Evolutionary conservation across 2,113 vertebrate genomes (phyloP).

Genomic region (Drymodes brunneopygia): DNA sequence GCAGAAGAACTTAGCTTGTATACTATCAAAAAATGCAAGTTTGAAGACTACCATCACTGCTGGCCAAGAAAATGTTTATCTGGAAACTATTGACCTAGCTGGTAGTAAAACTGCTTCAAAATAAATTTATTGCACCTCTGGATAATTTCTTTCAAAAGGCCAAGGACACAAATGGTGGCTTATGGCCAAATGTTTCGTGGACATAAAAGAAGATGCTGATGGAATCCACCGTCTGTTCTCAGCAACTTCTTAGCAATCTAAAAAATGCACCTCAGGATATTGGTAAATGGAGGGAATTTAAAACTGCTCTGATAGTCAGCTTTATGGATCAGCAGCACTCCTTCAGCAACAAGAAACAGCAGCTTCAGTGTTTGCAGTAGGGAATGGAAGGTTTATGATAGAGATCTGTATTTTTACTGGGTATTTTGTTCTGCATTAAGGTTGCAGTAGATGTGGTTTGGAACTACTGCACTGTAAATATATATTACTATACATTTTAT

Average conservation of each 20-base stretch:
- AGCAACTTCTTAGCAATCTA: constrained; percentile 63
- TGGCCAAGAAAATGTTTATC: constrained; percentile 69
- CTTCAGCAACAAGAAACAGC: constrained; percentile 52
- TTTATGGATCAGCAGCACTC: constrained; percentile 65
- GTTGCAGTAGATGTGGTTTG: background rate
- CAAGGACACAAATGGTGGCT: constrained; percentile 36
- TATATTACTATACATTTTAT: background rate
- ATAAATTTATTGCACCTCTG: constrained; percentile 61
- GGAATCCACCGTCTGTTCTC: constrained; percentile 62
- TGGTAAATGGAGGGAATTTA: constrained; percentile 51
- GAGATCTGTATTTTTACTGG: background rate
- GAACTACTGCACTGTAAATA: background rate
- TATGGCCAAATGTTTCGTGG: background rate
- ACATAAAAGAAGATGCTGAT: constrained; percentile 57
- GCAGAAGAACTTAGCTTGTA: constrained; percentile 62
- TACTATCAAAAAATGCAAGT: constrained; percentile 58
- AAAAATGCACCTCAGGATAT: constrained; percentile 60
- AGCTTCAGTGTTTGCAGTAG: constrained; percentile 67
- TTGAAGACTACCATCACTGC: constrained; percentile 61
- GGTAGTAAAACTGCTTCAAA: constrained; percentile 48
- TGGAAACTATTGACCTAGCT: constrained; percentile 66
- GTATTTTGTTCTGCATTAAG: background rate
- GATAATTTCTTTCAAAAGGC: constrained; percentile 70
- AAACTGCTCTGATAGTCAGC: background rate
- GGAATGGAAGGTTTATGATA: background rate